These are phyloP conservation scores for Galaxea fascicularis DNA, from an alignment of 92 coral and sea anemone genomes.

Conservation along the genomic window DNA sequence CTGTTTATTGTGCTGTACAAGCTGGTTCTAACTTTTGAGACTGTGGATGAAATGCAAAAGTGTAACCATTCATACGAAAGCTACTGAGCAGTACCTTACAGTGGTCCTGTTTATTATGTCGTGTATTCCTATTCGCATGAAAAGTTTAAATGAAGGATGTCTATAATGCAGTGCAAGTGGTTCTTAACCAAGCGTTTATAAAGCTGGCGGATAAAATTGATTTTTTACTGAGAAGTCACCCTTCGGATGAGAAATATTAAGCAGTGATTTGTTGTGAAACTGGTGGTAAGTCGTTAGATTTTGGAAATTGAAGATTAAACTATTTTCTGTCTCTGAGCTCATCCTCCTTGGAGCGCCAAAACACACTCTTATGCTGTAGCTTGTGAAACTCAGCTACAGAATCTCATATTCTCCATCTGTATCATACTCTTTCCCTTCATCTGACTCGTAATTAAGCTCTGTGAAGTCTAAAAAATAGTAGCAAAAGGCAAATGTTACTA, in stretches of 20 bases:
- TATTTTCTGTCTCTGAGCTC: neutral
- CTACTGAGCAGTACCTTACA: too few relatives aligned
- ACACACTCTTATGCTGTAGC: neutral
- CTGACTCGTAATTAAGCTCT: slow-evolving; percentile 85
- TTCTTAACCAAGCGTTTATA: too few relatives aligned
- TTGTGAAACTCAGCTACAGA: slow-evolving; percentile 28
- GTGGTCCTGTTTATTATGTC: too few relatives aligned
- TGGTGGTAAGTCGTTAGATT: neutral
- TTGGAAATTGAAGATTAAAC: neutral
- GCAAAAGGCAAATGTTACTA: neutral
- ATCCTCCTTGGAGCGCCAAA: too few relatives aligned
- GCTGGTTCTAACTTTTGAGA: too few relatives aligned
- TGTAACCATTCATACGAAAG: too few relatives aligned
- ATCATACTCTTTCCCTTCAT: slow-evolving; percentile 78
- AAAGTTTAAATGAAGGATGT: neutral
- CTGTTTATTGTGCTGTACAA: too few relatives aligned
- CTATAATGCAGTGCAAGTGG: too few relatives aligned
- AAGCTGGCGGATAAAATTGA: too few relatives aligned
- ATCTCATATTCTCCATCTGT: slow-evolving; percentile 98
- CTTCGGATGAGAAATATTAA: neutral
- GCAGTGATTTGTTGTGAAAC: neutral
- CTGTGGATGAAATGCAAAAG: too few relatives aligned
- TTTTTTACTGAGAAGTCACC: too few relatives aligned
- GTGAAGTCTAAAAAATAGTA: slow-evolving; percentile 76
- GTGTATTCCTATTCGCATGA: too few relatives aligned